phyloP scores from a whole-genome alignment of 2,888 invertebrate genomes.

The Epinotia demarniana region DNA sequence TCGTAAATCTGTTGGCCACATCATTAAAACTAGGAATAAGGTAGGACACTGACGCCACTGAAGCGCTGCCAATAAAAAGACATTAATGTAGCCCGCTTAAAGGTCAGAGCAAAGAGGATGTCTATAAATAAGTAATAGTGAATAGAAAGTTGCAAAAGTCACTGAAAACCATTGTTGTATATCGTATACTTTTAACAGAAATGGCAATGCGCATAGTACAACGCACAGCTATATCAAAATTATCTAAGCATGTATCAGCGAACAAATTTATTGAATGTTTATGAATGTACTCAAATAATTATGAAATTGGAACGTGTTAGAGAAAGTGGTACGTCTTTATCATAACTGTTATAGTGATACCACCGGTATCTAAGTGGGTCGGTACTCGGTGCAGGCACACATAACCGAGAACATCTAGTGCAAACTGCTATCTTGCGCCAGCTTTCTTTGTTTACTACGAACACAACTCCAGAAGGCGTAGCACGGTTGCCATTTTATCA shows the following conservation, averaged over 20 bases:
- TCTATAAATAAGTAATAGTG: slow-evolving; percentile 37
- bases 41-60: slow-evolving; percentile 23
- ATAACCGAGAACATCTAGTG: slow-evolving; percentile 56
- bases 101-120: slow-evolving; percentile 40
- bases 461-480: slow-evolving; percentile 48
- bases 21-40: slow-evolving; percentile 13
- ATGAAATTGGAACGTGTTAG: slow-evolving; percentile 64
- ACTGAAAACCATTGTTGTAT: slow-evolving; percentile 2
- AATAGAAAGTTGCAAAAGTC: slow-evolving; percentile 25
- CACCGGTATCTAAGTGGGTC: slow-evolving; percentile 77
- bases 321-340: slow-evolving; percentile 74
- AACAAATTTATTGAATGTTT: background rate
- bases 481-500: too few species aligned
- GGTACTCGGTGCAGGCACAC: slow-evolving; percentile 61
- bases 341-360: slow-evolving; percentile 68
- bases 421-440: slow-evolving; percentile 66
- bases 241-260: too few species aligned
- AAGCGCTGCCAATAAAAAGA: slow-evolving; percentile 40
- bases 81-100: slow-evolving; percentile 35
- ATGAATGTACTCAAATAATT: slow-evolving; percentile 37
- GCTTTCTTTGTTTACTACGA: slow-evolving; percentile 56
- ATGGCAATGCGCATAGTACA: background rate
- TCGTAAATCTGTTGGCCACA: slow-evolving; percentile 7
- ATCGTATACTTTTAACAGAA: background rate
- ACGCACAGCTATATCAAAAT: background rate